Percentiles rank a stretch among this genome's conserved stretches.
Conservation (phyloP, 2,888 invertebrate genomes). For the Ormyrus rosae region DNA sequence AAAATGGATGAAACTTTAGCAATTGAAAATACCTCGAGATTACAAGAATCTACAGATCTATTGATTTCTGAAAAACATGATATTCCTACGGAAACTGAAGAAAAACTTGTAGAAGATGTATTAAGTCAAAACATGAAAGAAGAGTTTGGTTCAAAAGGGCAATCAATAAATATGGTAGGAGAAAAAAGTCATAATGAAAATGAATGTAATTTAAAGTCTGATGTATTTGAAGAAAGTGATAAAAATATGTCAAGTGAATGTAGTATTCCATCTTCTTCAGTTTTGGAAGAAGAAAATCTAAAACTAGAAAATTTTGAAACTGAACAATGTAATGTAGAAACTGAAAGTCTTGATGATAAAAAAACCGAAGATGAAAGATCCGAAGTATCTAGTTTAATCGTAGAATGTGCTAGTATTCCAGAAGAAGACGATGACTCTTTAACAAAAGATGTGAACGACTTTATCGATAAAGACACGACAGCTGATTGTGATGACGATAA, state of each 20-base stretch:
- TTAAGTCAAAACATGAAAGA: neutral
- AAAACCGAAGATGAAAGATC: conserved; percentile 29
- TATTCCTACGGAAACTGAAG: neutral
- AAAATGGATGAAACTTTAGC: conserved; percentile 55
- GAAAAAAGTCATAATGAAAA: conserved; percentile 9
- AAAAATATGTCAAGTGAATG: neutral
- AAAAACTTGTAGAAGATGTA: conserved; percentile 14
- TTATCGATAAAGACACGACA: neutral
- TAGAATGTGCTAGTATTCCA: conserved; percentile 37
- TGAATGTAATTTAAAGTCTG: neutral
- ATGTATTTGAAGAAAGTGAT: neutral
- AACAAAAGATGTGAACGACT: conserved; percentile 12
- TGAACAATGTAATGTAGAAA: neutral
- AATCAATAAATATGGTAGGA: neutral
- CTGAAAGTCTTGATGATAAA: conserved; percentile 10
- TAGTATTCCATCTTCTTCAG: neutral
- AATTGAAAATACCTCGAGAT: conserved; percentile 50
- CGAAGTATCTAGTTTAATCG: conserved; percentile 46
- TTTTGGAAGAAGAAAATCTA: conserved; percentile 16
- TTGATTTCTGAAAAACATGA: neutral
- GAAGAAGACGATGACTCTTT: conserved; percentile 29
- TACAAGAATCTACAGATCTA: conserved; percentile 11
- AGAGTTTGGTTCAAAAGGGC: neutral
- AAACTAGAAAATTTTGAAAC: neutral
- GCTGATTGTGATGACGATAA: conserved; percentile 4